phyloP scores from a whole-genome alignment of 2,797 vertebrate genomes.

The Acrossocheilus wenchowensis region DNA sequence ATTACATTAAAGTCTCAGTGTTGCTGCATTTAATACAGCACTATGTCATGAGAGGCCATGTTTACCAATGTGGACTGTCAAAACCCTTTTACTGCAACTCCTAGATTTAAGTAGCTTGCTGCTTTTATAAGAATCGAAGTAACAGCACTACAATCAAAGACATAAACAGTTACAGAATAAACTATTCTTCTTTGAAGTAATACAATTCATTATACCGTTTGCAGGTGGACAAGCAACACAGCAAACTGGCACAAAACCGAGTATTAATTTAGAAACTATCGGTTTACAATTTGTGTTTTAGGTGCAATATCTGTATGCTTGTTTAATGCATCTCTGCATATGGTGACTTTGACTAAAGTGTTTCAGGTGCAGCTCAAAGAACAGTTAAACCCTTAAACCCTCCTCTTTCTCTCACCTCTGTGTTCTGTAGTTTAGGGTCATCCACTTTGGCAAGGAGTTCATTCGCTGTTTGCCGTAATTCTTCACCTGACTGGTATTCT shows the following conservation, averaged over 20 bases:
- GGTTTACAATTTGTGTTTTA: not conserved
- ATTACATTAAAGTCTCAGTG: not conserved
- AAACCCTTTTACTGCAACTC: not conserved
- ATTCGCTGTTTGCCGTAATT: slow-evolving; percentile 89
- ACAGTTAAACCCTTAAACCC: not conserved
- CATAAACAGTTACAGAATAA: not conserved
- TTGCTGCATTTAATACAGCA: not conserved
- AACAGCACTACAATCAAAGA: not conserved
- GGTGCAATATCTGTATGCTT: not conserved
- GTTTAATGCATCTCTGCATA: not conserved
- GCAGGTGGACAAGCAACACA: not conserved
- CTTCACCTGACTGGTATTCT: slow-evolving; percentile 91
- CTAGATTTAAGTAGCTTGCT: not conserved
- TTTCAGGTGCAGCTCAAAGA: slow-evolving; percentile 37
- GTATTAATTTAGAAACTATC: not conserved
- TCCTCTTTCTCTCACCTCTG: slow-evolving; percentile 83
- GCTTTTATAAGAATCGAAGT: not conserved
- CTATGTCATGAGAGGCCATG: not conserved
- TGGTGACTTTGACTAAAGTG: slow-evolving; percentile 13
- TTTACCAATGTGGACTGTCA: not conserved
- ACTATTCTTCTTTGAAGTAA: not conserved
- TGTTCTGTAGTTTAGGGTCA: slow-evolving; percentile 94
- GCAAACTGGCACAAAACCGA: not conserved
- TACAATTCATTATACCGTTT: not conserved
- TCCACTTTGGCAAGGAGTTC: slow-evolving; percentile 93